phyloP scores from a whole-genome alignment of 1,140 invertebrate genomes.

The Pentalonia nigronervosa region DNA sequence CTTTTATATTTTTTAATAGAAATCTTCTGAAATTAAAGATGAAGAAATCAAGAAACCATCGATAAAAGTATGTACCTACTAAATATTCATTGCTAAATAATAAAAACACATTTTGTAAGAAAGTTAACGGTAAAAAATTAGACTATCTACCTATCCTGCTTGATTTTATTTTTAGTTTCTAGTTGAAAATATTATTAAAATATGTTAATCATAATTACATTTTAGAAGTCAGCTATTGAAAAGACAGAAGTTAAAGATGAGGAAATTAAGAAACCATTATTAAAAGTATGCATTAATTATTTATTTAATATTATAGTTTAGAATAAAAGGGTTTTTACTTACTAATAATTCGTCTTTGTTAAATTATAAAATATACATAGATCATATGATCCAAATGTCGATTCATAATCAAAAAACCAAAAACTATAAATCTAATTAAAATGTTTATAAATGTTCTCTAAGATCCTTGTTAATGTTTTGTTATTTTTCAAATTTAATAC shows the following conservation, averaged over 20 bases:
- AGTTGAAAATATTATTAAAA: background rate
- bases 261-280: background rate
- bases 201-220: background rate
- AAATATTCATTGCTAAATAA: too few relatives aligned
- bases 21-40: background rate
- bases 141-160: too few relatives aligned
- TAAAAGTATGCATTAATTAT: background rate
- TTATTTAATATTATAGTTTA: background rate
- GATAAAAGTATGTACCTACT: background rate
- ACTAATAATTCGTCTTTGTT: background rate
- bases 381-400: too few relatives aligned
- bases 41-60: background rate
- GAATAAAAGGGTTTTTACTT: background rate
- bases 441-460: too few relatives aligned
- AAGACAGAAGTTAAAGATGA: constrained; percentile 10
- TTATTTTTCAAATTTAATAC: background rate
- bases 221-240: constrained; percentile 18
- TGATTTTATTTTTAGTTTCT: background rate
- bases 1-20: background rate
- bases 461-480: background rate
- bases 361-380: too few relatives aligned
- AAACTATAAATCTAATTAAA: too few relatives aligned
- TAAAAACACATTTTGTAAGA: background rate
- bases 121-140: background rate
- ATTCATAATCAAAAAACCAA: too few relatives aligned